Conservation (phyloP, 2,797 vertebrate genomes). For the Phaenicophaeus curvirostris region DNA sequence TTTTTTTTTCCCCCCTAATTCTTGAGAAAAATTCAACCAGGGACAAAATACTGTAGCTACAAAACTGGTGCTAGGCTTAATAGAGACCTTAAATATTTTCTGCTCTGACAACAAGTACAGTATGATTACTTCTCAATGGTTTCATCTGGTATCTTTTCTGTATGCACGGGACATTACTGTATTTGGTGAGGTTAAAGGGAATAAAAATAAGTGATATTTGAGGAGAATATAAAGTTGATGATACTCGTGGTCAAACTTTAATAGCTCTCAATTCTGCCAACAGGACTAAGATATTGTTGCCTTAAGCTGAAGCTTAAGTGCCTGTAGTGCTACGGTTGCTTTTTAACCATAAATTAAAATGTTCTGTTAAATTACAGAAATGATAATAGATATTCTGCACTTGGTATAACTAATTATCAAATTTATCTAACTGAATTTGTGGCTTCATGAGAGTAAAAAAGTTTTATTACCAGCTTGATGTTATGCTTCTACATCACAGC, state of each 20-base stretch:
- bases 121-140: neutral
- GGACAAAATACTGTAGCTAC: neutral
- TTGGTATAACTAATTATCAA: neutral
- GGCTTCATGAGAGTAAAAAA: neutral
- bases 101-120: neutral
- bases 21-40: neutral
- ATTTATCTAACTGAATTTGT: neutral
- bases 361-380: neutral
- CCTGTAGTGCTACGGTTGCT: neutral
- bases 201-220: neutral
- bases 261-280: neutral
- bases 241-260: neutral
- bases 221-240: neutral
- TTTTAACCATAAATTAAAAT: neutral
- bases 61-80: neutral
- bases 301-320: neutral
- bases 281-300: neutral
- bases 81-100: neutral
- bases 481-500: neutral
- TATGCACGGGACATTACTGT: neutral
- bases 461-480: neutral
- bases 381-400: neutral
- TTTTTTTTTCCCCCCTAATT: neutral
- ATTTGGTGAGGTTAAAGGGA: neutral
- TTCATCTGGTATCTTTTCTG: neutral